phyloP scores from a whole-genome alignment of 2,113 vertebrate genomes.

The Axis porcinus region DNA sequence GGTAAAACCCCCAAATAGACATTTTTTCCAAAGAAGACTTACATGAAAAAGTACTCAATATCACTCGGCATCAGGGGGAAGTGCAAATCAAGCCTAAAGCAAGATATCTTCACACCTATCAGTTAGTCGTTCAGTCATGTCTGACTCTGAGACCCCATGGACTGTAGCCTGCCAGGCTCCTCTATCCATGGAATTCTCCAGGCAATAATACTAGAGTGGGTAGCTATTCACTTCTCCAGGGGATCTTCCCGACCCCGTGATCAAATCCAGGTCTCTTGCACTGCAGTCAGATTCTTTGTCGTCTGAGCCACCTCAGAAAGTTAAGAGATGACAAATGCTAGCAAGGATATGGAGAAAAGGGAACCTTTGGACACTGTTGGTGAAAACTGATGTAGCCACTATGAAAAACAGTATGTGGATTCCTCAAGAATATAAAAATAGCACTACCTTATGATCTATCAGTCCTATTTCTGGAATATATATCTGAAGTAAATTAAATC shows the following conservation, averaged over 20 bases:
- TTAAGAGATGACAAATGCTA: not conserved
- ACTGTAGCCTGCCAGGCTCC: not conserved
- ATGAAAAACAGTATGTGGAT: not conserved
- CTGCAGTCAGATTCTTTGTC: not conserved
- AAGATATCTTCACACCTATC: not conserved
- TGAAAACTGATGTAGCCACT: not conserved
- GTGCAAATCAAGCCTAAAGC: not conserved
- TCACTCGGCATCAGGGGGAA: not conserved
- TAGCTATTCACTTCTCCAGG: not conserved
- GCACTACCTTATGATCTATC: not conserved
- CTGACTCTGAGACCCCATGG: not conserved
- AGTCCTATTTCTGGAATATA: not conserved
- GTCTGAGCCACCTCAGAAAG: not conserved
- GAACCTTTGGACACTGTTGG: not conserved
- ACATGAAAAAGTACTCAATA: not conserved
- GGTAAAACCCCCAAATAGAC: not conserved
- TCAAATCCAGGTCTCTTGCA: not conserved
- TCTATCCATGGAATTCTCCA: not conserved
- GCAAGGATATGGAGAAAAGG: not conserved
- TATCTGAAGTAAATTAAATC: not conserved
- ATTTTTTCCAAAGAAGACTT: not conserved
- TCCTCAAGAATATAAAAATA: not conserved
- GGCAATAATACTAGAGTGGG: not conserved
- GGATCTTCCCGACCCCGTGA: not conserved
- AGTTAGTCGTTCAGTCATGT: not conserved